A percentile compares a stretch with the other conserved stretches of the same genome.
Conservation (phyloP, 2,113 vertebrate genomes). For the Rhabdomys dilectus region DNA sequence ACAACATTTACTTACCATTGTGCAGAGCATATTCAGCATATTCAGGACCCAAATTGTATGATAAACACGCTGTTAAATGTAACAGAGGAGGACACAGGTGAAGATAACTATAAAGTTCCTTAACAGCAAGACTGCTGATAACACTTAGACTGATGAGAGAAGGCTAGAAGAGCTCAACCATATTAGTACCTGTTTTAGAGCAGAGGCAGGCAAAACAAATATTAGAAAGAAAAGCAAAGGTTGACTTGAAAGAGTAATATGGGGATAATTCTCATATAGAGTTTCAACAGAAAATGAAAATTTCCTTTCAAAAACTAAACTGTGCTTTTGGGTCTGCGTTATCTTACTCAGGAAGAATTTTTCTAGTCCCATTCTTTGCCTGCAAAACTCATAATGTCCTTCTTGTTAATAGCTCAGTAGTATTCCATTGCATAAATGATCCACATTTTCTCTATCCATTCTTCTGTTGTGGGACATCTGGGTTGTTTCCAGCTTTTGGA, state of each 20-base stretch:
- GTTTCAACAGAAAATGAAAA: background rate
- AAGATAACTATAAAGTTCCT: background rate
- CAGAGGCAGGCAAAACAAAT: background rate
- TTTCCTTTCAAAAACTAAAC: background rate
- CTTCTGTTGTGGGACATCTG: too few species aligned
- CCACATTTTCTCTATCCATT: too few species aligned
- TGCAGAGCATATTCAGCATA: background rate
- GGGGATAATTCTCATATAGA: background rate
- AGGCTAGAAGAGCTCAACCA: rapidly evolving
- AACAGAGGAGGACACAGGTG: background rate
- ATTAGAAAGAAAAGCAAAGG: background rate
- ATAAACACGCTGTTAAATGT: background rate
- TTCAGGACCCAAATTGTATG: background rate
- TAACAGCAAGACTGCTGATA: background rate
- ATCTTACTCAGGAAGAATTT: too few species aligned
- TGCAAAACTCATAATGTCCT: too few species aligned
- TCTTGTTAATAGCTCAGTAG: too few species aligned
- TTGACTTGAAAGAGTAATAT: background rate
- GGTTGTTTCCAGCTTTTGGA: too few species aligned
- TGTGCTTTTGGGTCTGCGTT: too few species aligned
- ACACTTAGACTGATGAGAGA: background rate
- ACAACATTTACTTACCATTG: background rate
- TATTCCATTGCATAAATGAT: too few species aligned
- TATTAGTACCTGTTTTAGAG: background rate
- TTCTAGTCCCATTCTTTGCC: too few species aligned